Percentiles rank a stretch among this genome's conserved stretches.
Conservation (phyloP, 2,113 vertebrate species). For the Pyrgilauda ruficollis region DNA sequence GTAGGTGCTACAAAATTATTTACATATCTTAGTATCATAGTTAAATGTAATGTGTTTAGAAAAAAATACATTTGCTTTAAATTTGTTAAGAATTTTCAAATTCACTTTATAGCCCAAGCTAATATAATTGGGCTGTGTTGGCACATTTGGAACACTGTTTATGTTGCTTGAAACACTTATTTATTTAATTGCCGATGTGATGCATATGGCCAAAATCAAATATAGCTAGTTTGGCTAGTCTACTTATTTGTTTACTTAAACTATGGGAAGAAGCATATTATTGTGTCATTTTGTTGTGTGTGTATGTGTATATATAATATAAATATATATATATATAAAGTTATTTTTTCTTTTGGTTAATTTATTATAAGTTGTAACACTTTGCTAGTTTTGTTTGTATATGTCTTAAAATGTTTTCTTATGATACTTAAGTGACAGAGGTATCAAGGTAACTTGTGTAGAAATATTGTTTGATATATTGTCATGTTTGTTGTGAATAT, state of each 20-base stretch:
- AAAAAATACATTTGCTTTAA: constrained; percentile 95
- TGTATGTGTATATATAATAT: constrained; percentile 88
- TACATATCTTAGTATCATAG: constrained; percentile 99
- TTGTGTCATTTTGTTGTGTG: constrained; percentile 99
- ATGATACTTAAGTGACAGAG: constrained; percentile 96
- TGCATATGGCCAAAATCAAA: constrained; percentile 99
- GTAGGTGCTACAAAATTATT: constrained; percentile 99
- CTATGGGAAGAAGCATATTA: constrained; percentile 95
- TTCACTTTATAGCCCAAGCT: constrained; percentile 85
- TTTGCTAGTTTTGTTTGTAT: constrained; percentile 96
- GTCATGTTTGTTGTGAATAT: constrained; percentile 99
- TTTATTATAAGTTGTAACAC: constrained; percentile 99
- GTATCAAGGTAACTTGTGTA: constrained; percentile 98
- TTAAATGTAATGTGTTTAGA: constrained; percentile 99
- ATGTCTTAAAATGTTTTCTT: constrained; percentile 99
- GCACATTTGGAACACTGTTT: constrained; percentile 91
- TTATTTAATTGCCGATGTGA: constrained; percentile 98
- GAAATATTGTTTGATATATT: constrained; percentile 99
- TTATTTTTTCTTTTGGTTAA: constrained; percentile 99
- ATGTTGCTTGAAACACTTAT: constrained; percentile 91
- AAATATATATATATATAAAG: constrained; percentile 99
- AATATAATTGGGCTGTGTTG: constrained; percentile 85
- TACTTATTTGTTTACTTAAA: constrained; percentile 99
- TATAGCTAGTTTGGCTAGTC: constrained; percentile 99
- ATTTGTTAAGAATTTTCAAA: constrained; percentile 87